Base-by-base conservation (phyloP, 2,888 invertebrate genomes). In the Chrysotoxum bicinctum region DNA sequence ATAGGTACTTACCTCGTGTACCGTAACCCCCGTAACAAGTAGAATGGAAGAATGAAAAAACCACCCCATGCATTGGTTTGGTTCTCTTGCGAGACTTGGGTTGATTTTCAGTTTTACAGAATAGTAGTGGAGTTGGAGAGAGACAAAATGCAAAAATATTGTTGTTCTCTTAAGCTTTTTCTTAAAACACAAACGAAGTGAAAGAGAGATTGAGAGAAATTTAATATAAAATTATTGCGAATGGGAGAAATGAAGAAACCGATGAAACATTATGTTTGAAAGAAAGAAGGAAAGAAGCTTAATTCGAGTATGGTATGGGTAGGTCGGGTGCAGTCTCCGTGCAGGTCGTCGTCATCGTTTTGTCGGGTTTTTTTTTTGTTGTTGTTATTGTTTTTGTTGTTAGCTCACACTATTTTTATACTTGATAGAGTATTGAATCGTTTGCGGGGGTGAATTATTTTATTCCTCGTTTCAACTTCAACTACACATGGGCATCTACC, bases 231-330 rank as follows among this genome's bases (percentile, higher is more conserved):
- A 8, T 19, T 19, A 16, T 6, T 16, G 35, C 19, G 64, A 64
- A 81, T 66, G 73, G n/a, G 32, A 45, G 30, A 70, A 32, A 23
- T 32, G 43, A 19, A 69, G 19, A 32, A 50, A 62, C 10, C 32
- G n/a, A 66, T 23, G 50, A 77, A 87, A 87, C 80, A 88, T 88
- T 35, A 35, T 2, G 2, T 19, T 87, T 80, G 84, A 87, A 86
- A 87, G 80, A 32, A 79, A 80, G 74, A 82, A 87, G 81, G 35
- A 58, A 58, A 37, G 35, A 35, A 88, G 90, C 89, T 89, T 89
- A 89, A 90, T 89, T 88, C 88, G 89, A 87, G 89, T 89, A 89
- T 90, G 90, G 91, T 91, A 89, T 91, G 91, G 91, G 91, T 91
- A 91, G 91, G 91, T 91, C 91, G 91, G 90, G 91, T 85, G 85